These are phyloP conservation scores for Felis catus DNA, from an alignment of 2,113 vertebrate genomes.

Conservation along the genomic window F.catus_Fca126_mat1.0 CM031416.1:101393001-101393500, in stretches of 20 bases:
- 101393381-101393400: background rate
- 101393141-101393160: background rate
- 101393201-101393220: background rate
- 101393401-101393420: background rate
- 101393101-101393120: background rate
- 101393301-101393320: background rate
- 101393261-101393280: background rate
- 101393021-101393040: background rate
- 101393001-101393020: background rate
- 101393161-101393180: background rate
- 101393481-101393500: background rate
- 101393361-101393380: background rate
- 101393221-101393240: background rate
- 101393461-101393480: background rate
- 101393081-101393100: background rate
- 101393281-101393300: background rate
- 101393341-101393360: background rate
- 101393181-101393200: background rate
- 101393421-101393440: background rate
- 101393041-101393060: background rate
- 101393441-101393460: background rate
- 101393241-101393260: background rate
- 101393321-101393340: background rate
- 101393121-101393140: too few species aligned
- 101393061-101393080: background rate